phyloP scores from a whole-genome alignment of 2,113 vertebrate species.

The Hemibagrus wyckioides region DNA sequence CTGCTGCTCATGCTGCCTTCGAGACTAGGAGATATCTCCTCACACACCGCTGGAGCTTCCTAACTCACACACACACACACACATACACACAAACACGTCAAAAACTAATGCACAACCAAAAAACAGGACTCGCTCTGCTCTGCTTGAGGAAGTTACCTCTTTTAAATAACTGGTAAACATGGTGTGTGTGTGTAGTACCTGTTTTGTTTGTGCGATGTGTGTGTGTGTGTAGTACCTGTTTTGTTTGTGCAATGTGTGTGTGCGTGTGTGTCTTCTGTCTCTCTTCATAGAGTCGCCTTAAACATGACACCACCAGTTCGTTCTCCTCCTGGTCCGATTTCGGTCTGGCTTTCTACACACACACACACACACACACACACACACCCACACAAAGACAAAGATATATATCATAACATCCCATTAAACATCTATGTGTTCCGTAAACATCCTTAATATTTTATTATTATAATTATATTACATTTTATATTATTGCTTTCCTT shows the following conservation, averaged over 20 bases:
- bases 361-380: conserved; percentile 27
- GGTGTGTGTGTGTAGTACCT: conserved; percentile 65
- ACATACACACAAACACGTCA: conserved; percentile 44
- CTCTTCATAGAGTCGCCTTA: conserved; percentile 88
- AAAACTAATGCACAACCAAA: neutral
- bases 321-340: conserved; percentile 92
- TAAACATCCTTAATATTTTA: neutral
- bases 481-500: neutral
- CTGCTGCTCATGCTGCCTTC: conserved; percentile 77
- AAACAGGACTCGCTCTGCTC: neutral
- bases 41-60: conserved; percentile 57
- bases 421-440: neutral
- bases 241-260: conserved; percentile 72
- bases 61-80: conserved; percentile 53
- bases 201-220: conserved; percentile 73
- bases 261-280: conserved; percentile 87
- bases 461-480: neutral
- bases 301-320: conserved; percentile 82
- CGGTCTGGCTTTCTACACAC: conserved; percentile 83
- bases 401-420: neutral
- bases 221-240: conserved; percentile 71
- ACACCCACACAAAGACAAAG: neutral
- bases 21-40: conserved; percentile 70
- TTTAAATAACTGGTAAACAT: neutral
- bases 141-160: neutral